Conservation (phyloP, 2,113 vertebrate species). For the Takifugu flavidus region DNA sequence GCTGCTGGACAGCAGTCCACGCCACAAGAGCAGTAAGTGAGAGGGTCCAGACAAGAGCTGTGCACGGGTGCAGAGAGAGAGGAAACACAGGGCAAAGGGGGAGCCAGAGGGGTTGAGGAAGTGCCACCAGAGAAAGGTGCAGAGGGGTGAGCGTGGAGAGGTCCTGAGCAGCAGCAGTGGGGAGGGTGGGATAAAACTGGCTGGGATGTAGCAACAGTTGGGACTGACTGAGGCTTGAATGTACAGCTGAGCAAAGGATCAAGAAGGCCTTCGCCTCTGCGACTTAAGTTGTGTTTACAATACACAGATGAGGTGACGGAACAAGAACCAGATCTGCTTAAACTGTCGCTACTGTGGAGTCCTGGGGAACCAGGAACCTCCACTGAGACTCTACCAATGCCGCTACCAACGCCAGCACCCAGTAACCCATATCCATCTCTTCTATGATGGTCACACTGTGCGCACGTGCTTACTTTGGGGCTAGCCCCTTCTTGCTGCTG, state of each 20-base stretch:
- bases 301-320: conserved; percentile 76
- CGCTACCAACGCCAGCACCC: conserved; percentile 59
- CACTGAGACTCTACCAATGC: conserved; percentile 68
- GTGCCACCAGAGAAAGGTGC: conserved; percentile 49
- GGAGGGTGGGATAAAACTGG: conserved; percentile 69
- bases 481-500: conserved; percentile 74
- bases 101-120: conserved; percentile 39
- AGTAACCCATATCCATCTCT: conserved; percentile 66
- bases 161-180: conserved; percentile 82
- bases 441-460: conserved; percentile 74
- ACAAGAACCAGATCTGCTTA: conserved; percentile 58
- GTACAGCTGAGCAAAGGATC: conserved; percentile 29
- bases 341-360: conserved; percentile 69
- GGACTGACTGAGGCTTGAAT: conserved; percentile 49
- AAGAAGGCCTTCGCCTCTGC: conserved; percentile 16
- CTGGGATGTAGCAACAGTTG: conserved; percentile 68
- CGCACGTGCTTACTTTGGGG: conserved; percentile 93
- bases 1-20: conserved; percentile 77
- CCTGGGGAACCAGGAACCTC: conserved; percentile 73
- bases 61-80: conserved; percentile 40
- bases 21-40: conserved; percentile 82
- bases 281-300: conserved; percentile 33
- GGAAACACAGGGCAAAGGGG: conserved; percentile 48
- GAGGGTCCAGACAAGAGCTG: conserved; percentile 65
- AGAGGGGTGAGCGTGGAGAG: conserved; percentile 73